phyloP scores from a whole-genome alignment of 1,140 invertebrate species.

The Triops cancriformis region DNA sequence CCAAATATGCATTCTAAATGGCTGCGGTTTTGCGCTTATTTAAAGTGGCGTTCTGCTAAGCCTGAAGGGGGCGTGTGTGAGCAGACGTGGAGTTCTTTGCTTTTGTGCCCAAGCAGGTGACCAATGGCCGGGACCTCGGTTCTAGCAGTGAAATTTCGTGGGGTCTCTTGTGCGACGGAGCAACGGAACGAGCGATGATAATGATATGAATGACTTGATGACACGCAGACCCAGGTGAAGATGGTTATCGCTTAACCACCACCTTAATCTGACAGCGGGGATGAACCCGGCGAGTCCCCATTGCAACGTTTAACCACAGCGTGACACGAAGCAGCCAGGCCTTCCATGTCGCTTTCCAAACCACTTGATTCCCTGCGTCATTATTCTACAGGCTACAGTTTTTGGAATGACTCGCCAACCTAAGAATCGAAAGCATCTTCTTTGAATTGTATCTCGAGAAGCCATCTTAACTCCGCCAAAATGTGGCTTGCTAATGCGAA shows the following conservation, averaged over 20 bases:
- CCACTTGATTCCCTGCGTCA: not conserved
- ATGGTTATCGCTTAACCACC: constrained; percentile 13
- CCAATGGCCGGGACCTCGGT: not conserved
- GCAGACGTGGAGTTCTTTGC: not conserved
- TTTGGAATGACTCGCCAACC: not conserved
- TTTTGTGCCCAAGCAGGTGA: not conserved
- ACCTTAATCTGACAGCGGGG: constrained; percentile 12
- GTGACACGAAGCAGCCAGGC: not conserved
- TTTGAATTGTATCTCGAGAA: no score
- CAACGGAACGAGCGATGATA: not conserved
- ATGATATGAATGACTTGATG: constrained; percentile 2
- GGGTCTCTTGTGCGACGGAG: not conserved
- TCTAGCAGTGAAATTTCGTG: not conserved
- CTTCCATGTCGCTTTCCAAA: not conserved
- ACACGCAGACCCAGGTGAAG: constrained; percentile 10
- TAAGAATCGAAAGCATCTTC: not conserved
- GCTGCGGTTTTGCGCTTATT: not conserved
- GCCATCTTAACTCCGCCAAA: no score
- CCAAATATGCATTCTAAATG: not conserved
- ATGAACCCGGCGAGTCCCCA: not conserved
- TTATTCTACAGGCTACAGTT: not conserved
- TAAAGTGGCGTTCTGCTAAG: constrained; percentile 5
- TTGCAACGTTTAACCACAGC: constrained; percentile 1
- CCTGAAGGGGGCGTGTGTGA: not conserved
- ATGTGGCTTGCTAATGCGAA: no score